These are phyloP conservation scores for Nymphalis io DNA, from an alignment of 1,140 invertebrate species.

Conservation along the genomic window DNA sequence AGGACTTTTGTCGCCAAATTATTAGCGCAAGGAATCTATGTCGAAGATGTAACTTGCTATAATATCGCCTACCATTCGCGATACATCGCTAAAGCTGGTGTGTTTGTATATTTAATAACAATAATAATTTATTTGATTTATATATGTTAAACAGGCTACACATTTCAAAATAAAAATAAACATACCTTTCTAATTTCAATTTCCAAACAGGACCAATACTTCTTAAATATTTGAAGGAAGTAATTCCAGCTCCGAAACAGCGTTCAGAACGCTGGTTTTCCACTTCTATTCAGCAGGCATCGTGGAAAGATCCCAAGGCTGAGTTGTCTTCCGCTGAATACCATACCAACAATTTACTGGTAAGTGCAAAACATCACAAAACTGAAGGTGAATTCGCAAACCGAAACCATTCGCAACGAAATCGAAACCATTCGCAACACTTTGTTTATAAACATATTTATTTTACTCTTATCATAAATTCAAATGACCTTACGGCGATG, in stretches of 20 bases:
- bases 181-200: too few relatives aligned
- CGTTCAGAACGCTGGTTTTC: conserved; percentile 92
- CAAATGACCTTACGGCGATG: too few relatives aligned
- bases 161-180: too few relatives aligned
- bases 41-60: conserved; percentile 89
- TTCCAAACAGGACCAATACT: conserved; percentile 84
- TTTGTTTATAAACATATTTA: too few relatives aligned
- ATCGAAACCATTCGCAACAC: too few relatives aligned
- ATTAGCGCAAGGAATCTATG: conserved; percentile 89
- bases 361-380: conserved; percentile 31
- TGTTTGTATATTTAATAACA: conserved; percentile 31
- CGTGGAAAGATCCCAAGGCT: conserved; percentile 87
- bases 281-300: conserved; percentile 89
- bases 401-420: too few relatives aligned
- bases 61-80: conserved; percentile 93
- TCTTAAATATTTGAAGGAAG: conserved; percentile 85
- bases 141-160: too few relatives aligned
- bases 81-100: conserved; percentile 87
- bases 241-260: conserved; percentile 85
- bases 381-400: too few relatives aligned
- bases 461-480: too few relatives aligned
- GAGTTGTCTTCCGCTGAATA: conserved; percentile 92
- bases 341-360: conserved; percentile 94
- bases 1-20: conserved; percentile 85
- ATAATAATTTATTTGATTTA: too few relatives aligned